Base-by-base conservation (phyloP, 2,888 invertebrate genomes). In the Carabus problematicus region DNA sequence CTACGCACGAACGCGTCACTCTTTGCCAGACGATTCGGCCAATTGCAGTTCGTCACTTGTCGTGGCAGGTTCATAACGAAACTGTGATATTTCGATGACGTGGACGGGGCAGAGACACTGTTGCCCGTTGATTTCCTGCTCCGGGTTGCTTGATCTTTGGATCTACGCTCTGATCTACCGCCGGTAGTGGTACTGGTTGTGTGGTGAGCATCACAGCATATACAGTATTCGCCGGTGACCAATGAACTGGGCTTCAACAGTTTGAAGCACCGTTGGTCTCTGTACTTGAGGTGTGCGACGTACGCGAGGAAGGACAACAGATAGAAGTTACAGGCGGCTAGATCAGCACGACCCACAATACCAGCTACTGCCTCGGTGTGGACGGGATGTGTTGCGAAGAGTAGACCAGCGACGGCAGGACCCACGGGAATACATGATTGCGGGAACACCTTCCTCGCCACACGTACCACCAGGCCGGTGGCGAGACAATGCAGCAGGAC, bases 341-440 rank as follows among this genome's bases (percentile, higher is more conserved):
- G 85, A 81, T 98, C 98, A 1, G 98, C 97, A 68, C 98, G 87
- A 1, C 98, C 98, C 11, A 98, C 98, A 60, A 97, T 88, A 19
- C 96, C 96, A 0, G 97, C 95, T 41, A 98, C 97, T 0, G 98
- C 97, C 82, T 98, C 98, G 3, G 95, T 94, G 84, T 98, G 98
- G 76, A 98, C 91, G 11, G 98, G 98, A 83, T 98, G 98, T 1
- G 92, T 90, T 41, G 98, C 96, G 80, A 98, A 98, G 47, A 95
- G 86, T 8, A 95, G 85, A 0, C 95, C 95, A 0, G 96, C 88
- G 40, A 93, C 87, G 62, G 88, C 85, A 60, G 91, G 87, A 42
- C 92, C 92, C 75, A 91, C 85, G 75, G 86, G 85, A 69, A 85
- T 85, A 77, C 86, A 86, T 71, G 85, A 84, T 56, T 84, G 83